phyloP scores from a whole-genome alignment of 2,113 vertebrate genomes.

The Trinectes maculatus region DNA sequence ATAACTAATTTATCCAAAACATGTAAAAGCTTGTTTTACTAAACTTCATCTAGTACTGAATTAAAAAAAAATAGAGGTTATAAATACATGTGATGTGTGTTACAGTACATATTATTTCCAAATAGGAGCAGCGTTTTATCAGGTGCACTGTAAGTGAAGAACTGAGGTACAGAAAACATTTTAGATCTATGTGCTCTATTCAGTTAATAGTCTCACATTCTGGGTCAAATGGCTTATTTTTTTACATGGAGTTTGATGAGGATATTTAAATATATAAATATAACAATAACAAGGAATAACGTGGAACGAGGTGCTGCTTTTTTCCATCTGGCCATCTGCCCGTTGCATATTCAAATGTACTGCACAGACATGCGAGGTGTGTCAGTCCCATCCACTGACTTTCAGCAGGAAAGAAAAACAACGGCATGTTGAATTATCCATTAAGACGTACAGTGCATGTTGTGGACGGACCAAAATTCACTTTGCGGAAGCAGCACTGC shows the following conservation, averaged over 20 bases:
- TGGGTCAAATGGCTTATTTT: background rate
- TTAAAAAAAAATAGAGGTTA: background rate
- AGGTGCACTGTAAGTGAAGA: background rate
- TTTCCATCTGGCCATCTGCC: background rate
- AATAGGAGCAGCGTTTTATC: background rate
- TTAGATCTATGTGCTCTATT: too few relatives aligned
- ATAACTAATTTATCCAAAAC: background rate
- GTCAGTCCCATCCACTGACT: background rate
- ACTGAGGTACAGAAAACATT: too few relatives aligned
- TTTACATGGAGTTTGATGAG: background rate
- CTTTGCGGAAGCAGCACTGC: constrained; percentile 9
- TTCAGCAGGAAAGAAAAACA: too few relatives aligned
- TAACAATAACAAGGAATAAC: too few relatives aligned
- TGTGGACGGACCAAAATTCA: background rate
- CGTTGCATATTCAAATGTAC: background rate
- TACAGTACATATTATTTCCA: background rate
- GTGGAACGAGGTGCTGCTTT: background rate
- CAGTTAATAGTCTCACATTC: background rate
- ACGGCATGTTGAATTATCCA: too few relatives aligned
- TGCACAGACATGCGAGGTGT: background rate
- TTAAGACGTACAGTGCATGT: background rate
- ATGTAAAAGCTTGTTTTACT: background rate
- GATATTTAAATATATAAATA: background rate
- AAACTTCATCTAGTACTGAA: background rate
- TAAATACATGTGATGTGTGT: background rate